Percentiles rank a stretch among this genome's conserved stretches.
Evolutionary conservation across 2,113 vertebrate genomes (phyloP).

Genomic region (Pterophyllum scalare): DNA sequence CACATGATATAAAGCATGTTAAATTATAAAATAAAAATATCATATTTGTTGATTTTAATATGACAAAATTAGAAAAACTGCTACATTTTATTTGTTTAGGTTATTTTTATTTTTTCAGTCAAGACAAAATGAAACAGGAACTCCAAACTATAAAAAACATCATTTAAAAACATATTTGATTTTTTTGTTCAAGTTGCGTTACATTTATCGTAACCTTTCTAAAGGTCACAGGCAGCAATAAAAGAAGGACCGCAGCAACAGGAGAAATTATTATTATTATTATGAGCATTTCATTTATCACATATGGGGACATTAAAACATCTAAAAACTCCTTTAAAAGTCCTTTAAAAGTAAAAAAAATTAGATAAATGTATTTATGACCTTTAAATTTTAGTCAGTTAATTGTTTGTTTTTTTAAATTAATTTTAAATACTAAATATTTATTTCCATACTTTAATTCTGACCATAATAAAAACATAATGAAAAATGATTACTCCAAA

Average conservation of each 20-base stretch:
- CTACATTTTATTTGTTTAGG: not conserved
- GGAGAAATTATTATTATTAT: too few species aligned
- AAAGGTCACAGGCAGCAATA: too few species aligned
- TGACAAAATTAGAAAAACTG: not conserved
- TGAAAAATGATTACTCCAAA: not conserved
- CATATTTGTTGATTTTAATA: not conserved
- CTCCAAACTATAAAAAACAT: too few species aligned
- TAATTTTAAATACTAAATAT: not conserved
- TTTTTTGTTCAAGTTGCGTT: too few species aligned
- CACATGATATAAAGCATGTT: not conserved
- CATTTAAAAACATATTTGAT: not conserved
- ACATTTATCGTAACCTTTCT: too few species aligned
- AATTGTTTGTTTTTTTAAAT: not conserved
- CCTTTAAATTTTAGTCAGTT: not conserved
- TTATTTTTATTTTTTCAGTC: too few species aligned
- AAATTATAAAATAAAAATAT: not conserved
- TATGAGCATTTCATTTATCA: not conserved
- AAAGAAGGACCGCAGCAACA: too few species aligned
- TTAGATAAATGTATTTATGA: not conserved
- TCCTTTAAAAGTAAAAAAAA: not conserved
- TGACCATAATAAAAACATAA: too few species aligned
- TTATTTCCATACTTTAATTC: not conserved
- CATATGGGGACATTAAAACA: not conserved
- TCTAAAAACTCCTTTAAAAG: not conserved
- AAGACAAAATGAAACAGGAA: too few species aligned